phyloP scores from a whole-genome alignment of 2,888 invertebrate genomes.

The Dexiosoma caninum region DNA sequence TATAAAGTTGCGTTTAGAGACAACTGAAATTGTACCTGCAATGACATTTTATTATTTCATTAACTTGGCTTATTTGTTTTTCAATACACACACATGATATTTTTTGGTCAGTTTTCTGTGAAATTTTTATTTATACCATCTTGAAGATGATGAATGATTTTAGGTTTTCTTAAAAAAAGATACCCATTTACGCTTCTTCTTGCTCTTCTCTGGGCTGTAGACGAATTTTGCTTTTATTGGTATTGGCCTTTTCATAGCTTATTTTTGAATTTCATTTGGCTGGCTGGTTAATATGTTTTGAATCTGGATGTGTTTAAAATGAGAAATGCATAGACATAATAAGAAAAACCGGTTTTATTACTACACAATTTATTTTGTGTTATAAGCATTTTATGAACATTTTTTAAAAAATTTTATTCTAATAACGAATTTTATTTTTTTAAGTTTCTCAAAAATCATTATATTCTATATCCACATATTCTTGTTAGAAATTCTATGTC shows the following conservation, averaged over 20 bases:
- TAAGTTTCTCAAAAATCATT: background rate
- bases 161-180: background rate
- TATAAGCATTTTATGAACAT: background rate
- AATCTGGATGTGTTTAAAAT: background rate
- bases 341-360: conserved; percentile 62
- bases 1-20: too few species aligned
- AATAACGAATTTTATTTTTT: conserved; percentile 23
- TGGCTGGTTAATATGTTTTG: conserved; percentile 9
- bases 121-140: conserved; percentile 29
- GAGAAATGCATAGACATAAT: conserved; percentile 4
- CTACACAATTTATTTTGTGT: conserved; percentile 32
- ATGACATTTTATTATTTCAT: background rate
- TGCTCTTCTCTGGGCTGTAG: background rate
- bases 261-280: conserved; percentile 10
- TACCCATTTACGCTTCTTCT: conserved; percentile 51
- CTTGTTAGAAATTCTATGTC: background rate
- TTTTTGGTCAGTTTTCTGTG: conserved; percentile 11
- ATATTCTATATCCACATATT: background rate
- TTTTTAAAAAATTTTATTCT: background rate
- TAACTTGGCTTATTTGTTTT: background rate
- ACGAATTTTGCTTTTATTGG: conserved; percentile 13
- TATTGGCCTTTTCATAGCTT: conserved; percentile 14
- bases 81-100: background rate
- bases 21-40: background rate
- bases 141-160: background rate